Evolutionary conservation across 2,888 invertebrate species (phyloP), one percentile per base, ranked within the genome.

Genomic region (Hypolimnas misippus): DNA sequence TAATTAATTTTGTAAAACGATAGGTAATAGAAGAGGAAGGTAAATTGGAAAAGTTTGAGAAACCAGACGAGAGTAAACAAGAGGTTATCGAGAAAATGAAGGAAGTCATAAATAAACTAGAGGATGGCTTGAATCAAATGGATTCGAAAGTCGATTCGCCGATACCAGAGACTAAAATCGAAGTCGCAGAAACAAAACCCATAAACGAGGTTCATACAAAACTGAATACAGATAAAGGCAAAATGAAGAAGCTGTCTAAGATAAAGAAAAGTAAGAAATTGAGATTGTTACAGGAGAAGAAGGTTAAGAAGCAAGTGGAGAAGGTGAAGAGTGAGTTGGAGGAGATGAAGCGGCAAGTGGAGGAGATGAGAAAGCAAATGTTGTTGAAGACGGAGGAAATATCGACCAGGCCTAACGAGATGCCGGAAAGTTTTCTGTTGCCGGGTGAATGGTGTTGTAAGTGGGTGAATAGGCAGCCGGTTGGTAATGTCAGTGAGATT

Each of bases 401-500:
- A 57, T 54, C 67, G 61, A 42, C 21, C 12, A 46, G 69, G 14
- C 62, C 65, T 1, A 52, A 66, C 10, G 77, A 76, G 68, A 73
- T 87, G 77, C 81, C 84, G 3, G 86, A 84, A 66, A 82, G 78
- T 38, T 82, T 78, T 67, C 70, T 89, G 57, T 57, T 83, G 72
- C 84, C 88, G n/a, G 93, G 93, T 1, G 94, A 94, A 77, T 94
- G 94, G 94, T 93, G 93, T 67, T 94, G 93, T 72, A 93, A 92
- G 69, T 96, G 95, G 95, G 89, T 94, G n/a, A 94, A 95, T 70
- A 95, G 95, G 33, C 94, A 94, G 75, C 95, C 95, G 0, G 93
- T 95, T 44, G 95, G 95, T 0, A 79, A 78, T 7, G 92, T 93
- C 79, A 76, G 87, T 74, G 89, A 91, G 70, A 76, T 93, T 25